Evolutionary conservation across 2,113 vertebrate species (phyloP).

Genomic region (Mungos mungo): DNA sequence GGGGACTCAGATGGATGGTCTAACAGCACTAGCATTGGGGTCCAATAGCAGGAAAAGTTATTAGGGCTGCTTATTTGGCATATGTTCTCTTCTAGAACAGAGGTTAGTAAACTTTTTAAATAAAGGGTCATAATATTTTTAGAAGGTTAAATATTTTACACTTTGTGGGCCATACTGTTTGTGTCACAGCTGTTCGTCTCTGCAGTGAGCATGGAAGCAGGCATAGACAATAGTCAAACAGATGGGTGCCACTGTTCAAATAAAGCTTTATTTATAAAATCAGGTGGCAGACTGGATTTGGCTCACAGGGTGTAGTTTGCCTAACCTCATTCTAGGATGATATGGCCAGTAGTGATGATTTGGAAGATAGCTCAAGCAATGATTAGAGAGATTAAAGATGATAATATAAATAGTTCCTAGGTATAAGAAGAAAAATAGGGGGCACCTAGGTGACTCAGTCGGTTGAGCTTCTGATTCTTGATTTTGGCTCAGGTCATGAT

Average conservation of each 20-base stretch:
- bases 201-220: slow-evolving; percentile 1
- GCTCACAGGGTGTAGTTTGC: background rate
- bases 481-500: too few species aligned
- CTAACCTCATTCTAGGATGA: background rate
- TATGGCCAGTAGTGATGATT: slow-evolving; percentile 4
- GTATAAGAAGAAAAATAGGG: background rate
- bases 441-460: too few species aligned
- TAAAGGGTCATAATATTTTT: background rate
- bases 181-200: background rate
- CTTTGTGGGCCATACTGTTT: background rate
- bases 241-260: background rate
- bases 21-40: background rate
- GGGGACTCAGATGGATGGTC: background rate
- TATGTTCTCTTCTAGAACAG: background rate
- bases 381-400: background rate
- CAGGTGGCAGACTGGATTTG: background rate
- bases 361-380: background rate
- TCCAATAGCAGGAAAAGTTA: background rate
- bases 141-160: background rate
- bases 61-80: background rate
- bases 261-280: slow-evolving; percentile 32
- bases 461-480: too few species aligned
- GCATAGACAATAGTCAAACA: background rate
- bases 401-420: background rate
- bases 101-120: background rate